Conservation (phyloP, 2,888 invertebrate genomes). For the Pegoplata infirma region DNA sequence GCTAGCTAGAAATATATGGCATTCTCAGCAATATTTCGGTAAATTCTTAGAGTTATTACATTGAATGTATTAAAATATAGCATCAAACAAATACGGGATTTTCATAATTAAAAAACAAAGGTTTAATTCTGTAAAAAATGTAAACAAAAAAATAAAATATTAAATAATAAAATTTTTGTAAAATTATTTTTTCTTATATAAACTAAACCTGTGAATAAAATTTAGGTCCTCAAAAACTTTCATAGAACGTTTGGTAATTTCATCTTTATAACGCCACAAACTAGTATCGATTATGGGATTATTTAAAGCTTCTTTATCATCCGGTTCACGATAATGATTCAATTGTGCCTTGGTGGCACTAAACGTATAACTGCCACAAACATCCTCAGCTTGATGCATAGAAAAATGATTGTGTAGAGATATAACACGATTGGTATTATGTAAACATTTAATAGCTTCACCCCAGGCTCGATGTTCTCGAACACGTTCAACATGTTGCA, state of each 20-base stretch:
- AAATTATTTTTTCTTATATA: no score
- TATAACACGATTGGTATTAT: slow-evolving; percentile 91
- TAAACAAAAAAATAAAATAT: no score
- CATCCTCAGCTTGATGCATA: slow-evolving; percentile 86
- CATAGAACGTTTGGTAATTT: slow-evolving; percentile 83
- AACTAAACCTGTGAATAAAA: no score
- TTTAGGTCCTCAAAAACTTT: slow-evolving; percentile 83
- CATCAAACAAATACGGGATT: no score
- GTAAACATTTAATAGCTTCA: slow-evolving; percentile 95
- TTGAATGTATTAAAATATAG: no score
- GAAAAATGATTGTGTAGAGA: slow-evolving; percentile 95
- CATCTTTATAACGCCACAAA: slow-evolving; percentile 90
- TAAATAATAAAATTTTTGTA: no score
- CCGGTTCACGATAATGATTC: slow-evolving; percentile 93
- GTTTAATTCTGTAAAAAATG: no score
- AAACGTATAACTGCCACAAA: slow-evolving; percentile 89
- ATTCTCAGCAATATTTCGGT: no score
- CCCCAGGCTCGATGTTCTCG: slow-evolving; percentile 19
- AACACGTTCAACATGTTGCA: slow-evolving; percentile 91
- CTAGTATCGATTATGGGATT: slow-evolving; percentile 89
- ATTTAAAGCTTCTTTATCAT: slow-evolving; percentile 88
- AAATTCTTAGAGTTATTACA: no score
- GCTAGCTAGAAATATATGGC: no score
- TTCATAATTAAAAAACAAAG: no score
- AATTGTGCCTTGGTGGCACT: slow-evolving; percentile 89